Base-by-base conservation (phyloP, 2,797 vertebrate genomes). In the Neostethus bicornis region DNA sequence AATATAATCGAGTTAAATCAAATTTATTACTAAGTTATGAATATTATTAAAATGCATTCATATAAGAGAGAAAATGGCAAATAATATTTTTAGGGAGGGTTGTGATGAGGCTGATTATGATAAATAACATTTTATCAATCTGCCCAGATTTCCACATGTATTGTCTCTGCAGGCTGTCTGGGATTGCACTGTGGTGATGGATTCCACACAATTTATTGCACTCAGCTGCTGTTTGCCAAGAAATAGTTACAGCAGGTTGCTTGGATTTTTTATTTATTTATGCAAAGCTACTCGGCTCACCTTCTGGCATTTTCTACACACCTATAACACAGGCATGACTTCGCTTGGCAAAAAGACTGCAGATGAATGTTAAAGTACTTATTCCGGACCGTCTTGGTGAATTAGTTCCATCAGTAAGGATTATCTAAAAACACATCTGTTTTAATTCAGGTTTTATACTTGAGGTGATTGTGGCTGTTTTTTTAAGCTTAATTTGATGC, bases 281-380 rank as follows among this genome's bases (percentile, higher is more conserved):
- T 39, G 57, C 43, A 52, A 55, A 55, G 46, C 46, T 56, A 51
- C 23, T 24, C 28, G 60, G 34, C 55, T 55, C 2, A 2, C 41
- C 21, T 51, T 43, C 17, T 29, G 48, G 52, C 62, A 51, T 24
- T 26, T 26, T 2, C 20, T 51, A 34, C 1, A 0, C 46, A 16
- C 17, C 32, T 13, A 13, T 13, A 53, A 39, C 51, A 53, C n/a
- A 44, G 52, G 17, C n/a, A 44, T 44, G 11, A 13, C 31, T 16
- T n/a, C 37, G 5, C n/a, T 37, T 16, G 16, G 16, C 2, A n/a
- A 37, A 37, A 6, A 37, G n/a, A 20, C 10, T 19, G 37, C 16
- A 19, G 37, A 17, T 10, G 9, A 8, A 37, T 16, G n/a, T 6
- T 2, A 37, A 28, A 31, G 3, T 31, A 32, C 39, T 39, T 39